Conservation (phyloP, 2,797 vertebrate genomes). For the Adelosebastes latens region DNA sequence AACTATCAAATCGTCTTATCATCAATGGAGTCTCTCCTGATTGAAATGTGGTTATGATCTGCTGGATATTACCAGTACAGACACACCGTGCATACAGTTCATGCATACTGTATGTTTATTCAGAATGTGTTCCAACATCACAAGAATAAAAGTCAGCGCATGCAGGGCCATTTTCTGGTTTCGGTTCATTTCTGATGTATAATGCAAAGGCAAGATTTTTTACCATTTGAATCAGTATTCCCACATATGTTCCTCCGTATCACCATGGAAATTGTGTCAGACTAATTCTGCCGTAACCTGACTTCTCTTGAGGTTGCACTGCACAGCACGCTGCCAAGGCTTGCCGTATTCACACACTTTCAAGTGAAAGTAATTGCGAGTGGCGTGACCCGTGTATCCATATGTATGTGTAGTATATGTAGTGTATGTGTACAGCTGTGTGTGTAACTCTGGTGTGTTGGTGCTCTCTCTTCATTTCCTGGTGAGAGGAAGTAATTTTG, state of each 20-base stretch:
- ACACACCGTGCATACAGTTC: background rate
- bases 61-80: background rate
- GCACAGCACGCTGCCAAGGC: conserved; percentile 12
- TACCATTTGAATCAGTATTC: background rate
- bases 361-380: conserved; percentile 27
- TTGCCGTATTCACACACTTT: conserved; percentile 16
- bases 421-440: background rate
- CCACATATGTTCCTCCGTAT: background rate
- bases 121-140: background rate
- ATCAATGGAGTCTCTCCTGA: too few relatives aligned
- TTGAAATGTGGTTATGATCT: background rate
- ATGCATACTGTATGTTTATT: background rate
- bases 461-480: conserved; percentile 37
- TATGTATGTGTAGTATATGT: background rate
- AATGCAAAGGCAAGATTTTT: background rate
- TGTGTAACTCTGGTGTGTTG: conserved; percentile 1
- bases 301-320: conserved; percentile 16
- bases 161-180: background rate
- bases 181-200: background rate
- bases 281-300: conserved; percentile 34
- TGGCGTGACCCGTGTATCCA: conserved; percentile 19
- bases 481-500: conserved; percentile 32
- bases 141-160: background rate
- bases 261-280: conserved; percentile 27
- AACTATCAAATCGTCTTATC: too few relatives aligned